Base-by-base conservation (phyloP, 2,888 invertebrate genomes). In the Epistrophe eligans region DNA sequence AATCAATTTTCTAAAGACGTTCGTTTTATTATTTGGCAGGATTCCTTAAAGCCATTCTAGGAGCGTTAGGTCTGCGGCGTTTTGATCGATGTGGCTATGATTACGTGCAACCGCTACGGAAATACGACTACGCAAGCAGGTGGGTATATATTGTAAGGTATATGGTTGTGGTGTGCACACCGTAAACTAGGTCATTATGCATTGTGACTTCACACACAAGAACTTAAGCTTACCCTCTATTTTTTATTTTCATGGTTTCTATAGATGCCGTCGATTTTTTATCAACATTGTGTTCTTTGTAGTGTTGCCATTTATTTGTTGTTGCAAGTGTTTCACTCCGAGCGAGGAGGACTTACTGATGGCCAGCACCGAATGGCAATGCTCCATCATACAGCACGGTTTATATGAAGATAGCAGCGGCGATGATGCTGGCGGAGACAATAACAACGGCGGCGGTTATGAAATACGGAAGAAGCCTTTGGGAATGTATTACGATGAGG, bases 261-360 rank as follows among this genome's bases (percentile, higher is more conserved):
- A 32, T 32, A 89, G 89, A 79, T 88, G 71, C 50, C 89, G 90
- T 11, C 80, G 89, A 62, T 91, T 91, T 88, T 87, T 89, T 35
- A 84, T 90, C n/a, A 91, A 91, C 67, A 52, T 80, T 15, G 52
- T 91, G 11, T 90, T 91, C 73, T 91, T 90, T 70, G 55, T 90
- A 15, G 88, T 90, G 4, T 87, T 89, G 57, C 90, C 90, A 19
- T 91, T 90, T 85, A 66, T 90, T 17, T 89, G 87, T 57, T 90
- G 90, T 77, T 91, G 91, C 80, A 90, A 90, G 45, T 91, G 91
- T 43, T 91, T 91, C 71, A 88, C 84, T 13, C 90, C 91, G 1
- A 89, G 81, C 38, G 83, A 90, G 11, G 90, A 91, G 40, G 91
- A 91, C 72, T 79, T 90, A 15, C 77, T 89, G 67, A 76, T 88